Conservation (phyloP, 2,888 invertebrate genomes). For the Perdita meconis region DNA sequence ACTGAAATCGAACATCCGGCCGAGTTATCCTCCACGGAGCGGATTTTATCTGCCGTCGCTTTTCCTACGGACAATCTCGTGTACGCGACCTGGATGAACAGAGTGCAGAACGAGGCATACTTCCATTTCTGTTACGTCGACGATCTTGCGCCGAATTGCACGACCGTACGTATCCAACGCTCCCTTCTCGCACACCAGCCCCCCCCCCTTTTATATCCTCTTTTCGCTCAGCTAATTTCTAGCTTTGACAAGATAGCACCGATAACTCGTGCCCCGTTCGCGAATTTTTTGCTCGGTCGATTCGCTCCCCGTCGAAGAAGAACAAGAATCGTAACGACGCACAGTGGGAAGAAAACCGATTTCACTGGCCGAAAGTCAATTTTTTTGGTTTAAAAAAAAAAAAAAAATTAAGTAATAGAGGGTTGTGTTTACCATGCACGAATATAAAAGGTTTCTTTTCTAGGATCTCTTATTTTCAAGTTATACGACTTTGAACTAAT, state of each 20-base stretch:
- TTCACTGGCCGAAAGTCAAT: no score
- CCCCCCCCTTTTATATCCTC: background rate
- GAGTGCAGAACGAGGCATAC: conserved; percentile 92
- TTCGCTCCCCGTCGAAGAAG: background rate
- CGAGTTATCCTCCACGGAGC: conserved; percentile 83
- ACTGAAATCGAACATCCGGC: conserved; percentile 82
- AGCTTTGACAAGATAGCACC: conserved; percentile 16
- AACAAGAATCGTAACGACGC: background rate
- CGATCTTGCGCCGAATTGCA: conserved; percentile 73
- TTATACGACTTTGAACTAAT: no score
- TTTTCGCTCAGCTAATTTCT: conserved; percentile 12
- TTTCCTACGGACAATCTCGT: conserved; percentile 91
- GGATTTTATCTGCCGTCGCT: conserved; percentile 89
- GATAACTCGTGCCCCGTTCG: conserved; percentile 11
- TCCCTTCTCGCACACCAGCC: no score
- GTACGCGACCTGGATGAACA: conserved; percentile 94
- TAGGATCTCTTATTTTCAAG: no score
- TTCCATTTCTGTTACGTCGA: conserved; percentile 87
- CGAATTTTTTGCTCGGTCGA: conserved; percentile 8
- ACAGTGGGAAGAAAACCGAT: no score
- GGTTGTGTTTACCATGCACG: no score
- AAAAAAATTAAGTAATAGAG: no score
- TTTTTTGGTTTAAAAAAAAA: no score
- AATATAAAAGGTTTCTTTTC: no score
- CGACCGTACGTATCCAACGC: conserved; percentile 76